phyloP scores from a whole-genome alignment of 2,888 invertebrate genomes.

The Eulithis prunata region DNA sequence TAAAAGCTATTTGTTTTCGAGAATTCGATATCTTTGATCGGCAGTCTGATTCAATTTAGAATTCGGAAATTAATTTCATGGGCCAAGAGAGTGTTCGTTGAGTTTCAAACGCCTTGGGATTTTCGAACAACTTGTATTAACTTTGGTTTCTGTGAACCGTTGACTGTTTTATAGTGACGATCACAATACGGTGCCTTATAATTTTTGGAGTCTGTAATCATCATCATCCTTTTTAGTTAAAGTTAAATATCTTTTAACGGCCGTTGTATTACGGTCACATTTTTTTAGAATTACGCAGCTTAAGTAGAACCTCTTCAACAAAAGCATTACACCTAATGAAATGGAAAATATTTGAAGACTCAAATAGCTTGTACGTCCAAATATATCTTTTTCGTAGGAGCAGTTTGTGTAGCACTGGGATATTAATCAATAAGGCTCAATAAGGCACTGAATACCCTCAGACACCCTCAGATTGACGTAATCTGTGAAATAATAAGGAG shows the following conservation, averaged over 20 bases:
- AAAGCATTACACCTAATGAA: constrained; percentile 36
- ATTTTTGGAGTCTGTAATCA: not conserved
- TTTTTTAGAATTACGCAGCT: not conserved
- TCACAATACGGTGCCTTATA: too few relatives aligned
- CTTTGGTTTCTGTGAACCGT: not conserved
- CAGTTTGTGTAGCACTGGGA: too few relatives aligned
- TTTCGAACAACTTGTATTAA: constrained; percentile 9
- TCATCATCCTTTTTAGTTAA: not conserved
- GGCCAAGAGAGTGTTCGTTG: constrained; percentile 13
- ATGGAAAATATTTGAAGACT: constrained; percentile 43
- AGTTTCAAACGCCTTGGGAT: constrained; percentile 16
- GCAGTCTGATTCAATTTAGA: constrained; percentile 21
- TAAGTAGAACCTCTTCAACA: constrained; percentile 25
- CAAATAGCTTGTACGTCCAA: too few relatives aligned
- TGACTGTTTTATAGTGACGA: not conserved
- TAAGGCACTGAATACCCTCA: too few relatives aligned
- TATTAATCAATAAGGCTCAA: too few relatives aligned
- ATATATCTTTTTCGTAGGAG: too few relatives aligned
- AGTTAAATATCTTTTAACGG: constrained; percentile 1
- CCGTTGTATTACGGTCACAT: not conserved
- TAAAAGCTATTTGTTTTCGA: constrained; percentile 32
- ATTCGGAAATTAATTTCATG: constrained; percentile 31
- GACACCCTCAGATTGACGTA: too few relatives aligned
- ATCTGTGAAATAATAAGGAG: too few relatives aligned
- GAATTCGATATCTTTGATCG: constrained; percentile 32